Base-by-base conservation (phyloP, 2,888 invertebrate genomes). In the Tromatobia lineatoria region DNA sequence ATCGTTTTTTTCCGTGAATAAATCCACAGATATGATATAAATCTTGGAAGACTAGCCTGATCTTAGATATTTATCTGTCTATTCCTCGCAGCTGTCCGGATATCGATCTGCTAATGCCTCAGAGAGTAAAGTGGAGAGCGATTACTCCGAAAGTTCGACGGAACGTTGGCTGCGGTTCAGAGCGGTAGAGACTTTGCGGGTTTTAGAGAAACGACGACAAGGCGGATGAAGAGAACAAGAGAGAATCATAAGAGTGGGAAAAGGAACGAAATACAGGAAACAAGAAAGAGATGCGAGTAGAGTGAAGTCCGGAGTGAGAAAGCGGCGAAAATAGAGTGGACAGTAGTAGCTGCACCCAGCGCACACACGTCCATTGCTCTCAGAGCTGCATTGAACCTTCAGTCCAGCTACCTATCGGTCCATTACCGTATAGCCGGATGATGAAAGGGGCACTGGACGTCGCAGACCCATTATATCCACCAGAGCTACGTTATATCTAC, bases 381-480 rank as follows among this genome's bases (percentile, higher is more conserved):
- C 52, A 45, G 67, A 42, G 78, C 78, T 38, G 73, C 78, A 77
- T 42, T 83, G 83, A 73, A 75, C 69, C 45, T 77, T 64, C 34
- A 57, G 84, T 84, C 81, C 78, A 74, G 78, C 81, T 74, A 84
- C 81, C 86, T 82, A 85, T 86, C 85, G 78, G 80, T 86, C 86
- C 85, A 85, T 86, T 86, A 83, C 76, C 75, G 82, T 84, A 81
- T 47, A 78, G 80, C 78, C 80, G 67, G 80, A 85, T 83, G 85
- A 86, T 86, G 86, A 82, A 86, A 86, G 85, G 79, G 71, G 73
- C 80, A 75, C 81, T 84, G 81, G 78, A 84, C 81, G 61, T 83
- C 75, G 76, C 78, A 75, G 81, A 81, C 81, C 80, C 84, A 84
- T 84, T 84, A 84, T 74, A 81, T 81, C 70, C 70, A 78, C 84